Base-by-base conservation (phyloP, 2,797 vertebrate genomes). In the Poecilia velifera region DNA sequence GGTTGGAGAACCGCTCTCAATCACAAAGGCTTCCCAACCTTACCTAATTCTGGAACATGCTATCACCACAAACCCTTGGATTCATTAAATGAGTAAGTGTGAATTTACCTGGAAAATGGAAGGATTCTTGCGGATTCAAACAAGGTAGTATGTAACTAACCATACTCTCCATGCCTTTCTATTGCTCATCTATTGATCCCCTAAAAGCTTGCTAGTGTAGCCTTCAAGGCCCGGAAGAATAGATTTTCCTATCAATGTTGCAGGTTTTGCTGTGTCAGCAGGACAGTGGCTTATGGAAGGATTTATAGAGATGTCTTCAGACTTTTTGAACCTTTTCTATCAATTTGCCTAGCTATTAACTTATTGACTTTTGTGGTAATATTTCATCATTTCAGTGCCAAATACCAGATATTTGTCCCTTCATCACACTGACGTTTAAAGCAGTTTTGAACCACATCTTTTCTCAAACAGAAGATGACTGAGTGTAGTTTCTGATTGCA, bases 211-310 rank as follows among this genome's bases (percentile, higher is more conserved):
- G 25, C 51, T 4, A 9, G 73, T 55, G n/a, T 39, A 74, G 3
- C 73, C 6, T 57, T 55, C 47, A 39, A 39, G 34, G 25, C 20
- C 72, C 51, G 12, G 47, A 22, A 73, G 51, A 41, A 74, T 41
- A 41, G 34, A 55, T 74, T 74, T 25, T 49, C 7, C 28, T 34
- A 41, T 39, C 36, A 22, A 51, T 39, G 72, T 55, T 74, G 34
- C 51, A 55, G 34, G 34, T 12, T 57, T 74, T 66, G 73, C 73
- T 74, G 14, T 57, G 39, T 74, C 53, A 59, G 53, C 73, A 74
- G 73, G 31, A 57, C 13, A 55, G 49, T 39, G 36, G 5, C 20
- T 73, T 8, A 36, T 64, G 16, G 34, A 64, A 34, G 6, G 34
- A 64, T 64, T 64, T 20, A 64, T 36, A 34, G 31, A 64, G 31